A percentile compares a stretch with the other conserved stretches of the same genome.
These are phyloP conservation scores for Noctuana brunneofusca DNA, from an alignment of 2,888 invertebrate genomes.

Conservation along the genomic window DNA sequence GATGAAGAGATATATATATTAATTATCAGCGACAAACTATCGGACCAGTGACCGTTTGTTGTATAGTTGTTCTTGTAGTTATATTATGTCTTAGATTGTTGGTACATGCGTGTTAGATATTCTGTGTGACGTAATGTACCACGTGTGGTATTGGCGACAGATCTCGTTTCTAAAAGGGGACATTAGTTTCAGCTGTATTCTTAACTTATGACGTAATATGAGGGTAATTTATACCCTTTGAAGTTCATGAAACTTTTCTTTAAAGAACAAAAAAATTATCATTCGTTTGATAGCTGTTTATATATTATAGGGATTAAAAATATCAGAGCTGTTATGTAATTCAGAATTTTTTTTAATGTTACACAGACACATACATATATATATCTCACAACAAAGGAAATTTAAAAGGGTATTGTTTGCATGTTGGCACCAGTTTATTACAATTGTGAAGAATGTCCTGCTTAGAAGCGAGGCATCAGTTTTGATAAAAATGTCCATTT, in stretches of 20 bases:
- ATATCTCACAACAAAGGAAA: too few species aligned
- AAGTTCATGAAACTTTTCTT: too few species aligned
- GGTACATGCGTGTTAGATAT: conserved; percentile 54
- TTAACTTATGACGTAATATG: too few species aligned
- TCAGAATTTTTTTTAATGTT: too few species aligned
- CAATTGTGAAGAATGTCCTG: not conserved
- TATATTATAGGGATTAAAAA: too few species aligned
- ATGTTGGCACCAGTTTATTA: not conserved
- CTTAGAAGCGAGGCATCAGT: not conserved
- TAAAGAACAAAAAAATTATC: too few species aligned
- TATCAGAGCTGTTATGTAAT: too few species aligned
- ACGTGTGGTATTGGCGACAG: conserved; percentile 15
- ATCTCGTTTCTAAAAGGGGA: conserved; percentile 2
- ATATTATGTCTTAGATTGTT: conserved; percentile 74
- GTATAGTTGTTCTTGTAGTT: conserved; percentile 72
- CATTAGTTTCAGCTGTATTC: too few species aligned
- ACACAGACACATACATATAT: too few species aligned
- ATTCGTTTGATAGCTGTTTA: too few species aligned
- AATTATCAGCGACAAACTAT: conserved; percentile 60
- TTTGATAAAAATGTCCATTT: conserved; percentile 9
- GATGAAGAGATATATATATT: conserved; percentile 55
- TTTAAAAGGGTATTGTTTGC: not conserved
- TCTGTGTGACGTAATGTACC: conserved; percentile 25
- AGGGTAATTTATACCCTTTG: too few species aligned
- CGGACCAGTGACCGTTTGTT: conserved; percentile 77